Evolutionary conservation across 2,113 vertebrate genomes (phyloP).

Genomic region (Martes martes): DNA sequence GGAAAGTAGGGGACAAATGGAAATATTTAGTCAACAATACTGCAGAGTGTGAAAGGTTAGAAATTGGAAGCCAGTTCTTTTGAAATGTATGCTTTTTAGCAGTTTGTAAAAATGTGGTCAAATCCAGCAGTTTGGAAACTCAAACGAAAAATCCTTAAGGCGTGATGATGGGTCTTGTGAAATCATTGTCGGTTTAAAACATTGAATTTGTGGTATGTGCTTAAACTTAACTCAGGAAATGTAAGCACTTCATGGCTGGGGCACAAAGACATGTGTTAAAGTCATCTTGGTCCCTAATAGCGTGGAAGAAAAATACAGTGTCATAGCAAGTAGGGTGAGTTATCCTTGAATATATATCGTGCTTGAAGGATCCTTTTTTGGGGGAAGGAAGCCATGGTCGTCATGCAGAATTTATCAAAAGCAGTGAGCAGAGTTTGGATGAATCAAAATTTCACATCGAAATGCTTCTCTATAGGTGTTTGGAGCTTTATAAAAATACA

Average conservation of each 20-base stretch:
- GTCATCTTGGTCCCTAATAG: neutral
- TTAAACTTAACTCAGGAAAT: neutral
- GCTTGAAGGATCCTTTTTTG: neutral
- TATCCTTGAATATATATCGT: neutral
- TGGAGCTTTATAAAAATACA: neutral
- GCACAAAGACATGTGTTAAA: neutral
- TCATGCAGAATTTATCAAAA: neutral
- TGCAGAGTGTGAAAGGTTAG: neutral
- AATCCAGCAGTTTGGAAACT: neutral
- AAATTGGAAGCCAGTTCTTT: neutral
- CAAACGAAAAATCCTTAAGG: neutral
- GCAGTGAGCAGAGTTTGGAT: neutral
- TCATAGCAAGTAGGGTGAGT: neutral
- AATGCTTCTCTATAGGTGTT: neutral
- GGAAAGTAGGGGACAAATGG: neutral
- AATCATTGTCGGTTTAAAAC: neutral
- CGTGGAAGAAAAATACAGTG: neutral
- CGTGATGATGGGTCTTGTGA: neutral
- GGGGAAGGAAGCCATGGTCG: neutral
- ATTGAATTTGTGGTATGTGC: neutral
- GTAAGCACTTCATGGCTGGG: neutral
- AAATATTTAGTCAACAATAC: neutral
- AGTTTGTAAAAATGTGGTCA: conserved; percentile 15
- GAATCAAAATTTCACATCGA: neutral
- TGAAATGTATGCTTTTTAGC: neutral